Conservation (phyloP, 1,140 invertebrate genomes). For the Cyclina sinensis region DNA sequence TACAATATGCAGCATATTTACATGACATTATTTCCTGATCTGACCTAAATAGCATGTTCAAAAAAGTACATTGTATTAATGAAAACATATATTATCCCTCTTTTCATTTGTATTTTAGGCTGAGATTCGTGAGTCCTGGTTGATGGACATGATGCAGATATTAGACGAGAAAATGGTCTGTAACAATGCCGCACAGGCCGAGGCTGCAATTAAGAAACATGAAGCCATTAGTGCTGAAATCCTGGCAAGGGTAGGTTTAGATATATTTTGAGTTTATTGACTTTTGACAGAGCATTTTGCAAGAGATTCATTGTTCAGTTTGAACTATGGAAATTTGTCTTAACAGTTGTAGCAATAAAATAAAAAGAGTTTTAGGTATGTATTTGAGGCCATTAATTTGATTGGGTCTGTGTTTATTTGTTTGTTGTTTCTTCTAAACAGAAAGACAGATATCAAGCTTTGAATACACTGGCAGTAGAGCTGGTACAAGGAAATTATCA, state of each 20-base stretch:
- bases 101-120: slow-evolving; percentile 88
- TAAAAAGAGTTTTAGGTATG: too few species aligned
- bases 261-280: too few species aligned
- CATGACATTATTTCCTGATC: too few species aligned
- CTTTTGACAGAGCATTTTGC: too few species aligned
- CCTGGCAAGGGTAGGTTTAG: slow-evolving; percentile 90
- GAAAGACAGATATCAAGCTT: slow-evolving; percentile 97
- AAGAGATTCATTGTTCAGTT: too few species aligned
- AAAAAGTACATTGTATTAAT: too few species aligned
- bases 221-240: slow-evolving; percentile 99
- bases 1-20: too few species aligned
- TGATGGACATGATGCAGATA: slow-evolving; percentile 99
- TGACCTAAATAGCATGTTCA: too few species aligned
- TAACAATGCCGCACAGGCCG: slow-evolving; percentile 96
- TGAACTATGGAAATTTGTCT: too few species aligned
- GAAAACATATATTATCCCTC: neutral
- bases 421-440: slow-evolving; percentile 86
- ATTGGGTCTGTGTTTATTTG: too few species aligned
- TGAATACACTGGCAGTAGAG: slow-evolving; percentile 96
- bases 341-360: too few species aligned
- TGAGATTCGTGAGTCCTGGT: slow-evolving; percentile 95
- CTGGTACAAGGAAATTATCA: slow-evolving; percentile 97
- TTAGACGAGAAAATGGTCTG: slow-evolving; percentile 94
- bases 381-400: too few species aligned
- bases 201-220: slow-evolving; percentile 99